These are phyloP conservation scores for Perognathus longimembris DNA, from an alignment of 2,113 vertebrate species.

Conservation along the genomic window DNA sequence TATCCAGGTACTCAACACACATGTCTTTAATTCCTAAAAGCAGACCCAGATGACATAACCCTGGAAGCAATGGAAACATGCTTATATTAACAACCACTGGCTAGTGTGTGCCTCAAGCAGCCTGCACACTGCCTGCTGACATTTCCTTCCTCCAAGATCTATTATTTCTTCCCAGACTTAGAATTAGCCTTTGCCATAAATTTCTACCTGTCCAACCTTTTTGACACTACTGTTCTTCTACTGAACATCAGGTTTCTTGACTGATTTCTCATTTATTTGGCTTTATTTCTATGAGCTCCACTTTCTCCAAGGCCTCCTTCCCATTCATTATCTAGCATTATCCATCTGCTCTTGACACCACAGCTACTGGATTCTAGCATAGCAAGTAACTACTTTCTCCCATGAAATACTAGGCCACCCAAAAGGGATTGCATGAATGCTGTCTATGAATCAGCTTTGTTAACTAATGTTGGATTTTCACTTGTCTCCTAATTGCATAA, in stretches of 20 bases:
- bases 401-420: background rate
- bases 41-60: background rate
- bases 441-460: background rate
- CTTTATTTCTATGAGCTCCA: background rate
- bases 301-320: background rate
- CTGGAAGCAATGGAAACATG: background rate
- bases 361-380: background rate
- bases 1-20: background rate
- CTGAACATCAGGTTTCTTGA: background rate
- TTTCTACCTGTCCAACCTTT: background rate
- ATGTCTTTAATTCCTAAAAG: background rate
- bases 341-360: background rate
- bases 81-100: background rate
- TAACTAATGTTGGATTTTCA: background rate
- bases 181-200: background rate
- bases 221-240: background rate
- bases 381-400: background rate
- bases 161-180: background rate
- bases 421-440: background rate
- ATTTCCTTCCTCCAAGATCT: background rate
- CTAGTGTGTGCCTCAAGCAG: background rate
- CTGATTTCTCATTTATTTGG: background rate
- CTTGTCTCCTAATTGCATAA: constrained; percentile 6
- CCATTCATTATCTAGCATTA: background rate
- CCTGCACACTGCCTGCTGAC: background rate